Percentiles rank a stretch among this genome's conserved stretches.
Evolutionary conservation across 2,888 invertebrate species (phyloP).

Genomic region (Diabrotica balteata): DNA sequence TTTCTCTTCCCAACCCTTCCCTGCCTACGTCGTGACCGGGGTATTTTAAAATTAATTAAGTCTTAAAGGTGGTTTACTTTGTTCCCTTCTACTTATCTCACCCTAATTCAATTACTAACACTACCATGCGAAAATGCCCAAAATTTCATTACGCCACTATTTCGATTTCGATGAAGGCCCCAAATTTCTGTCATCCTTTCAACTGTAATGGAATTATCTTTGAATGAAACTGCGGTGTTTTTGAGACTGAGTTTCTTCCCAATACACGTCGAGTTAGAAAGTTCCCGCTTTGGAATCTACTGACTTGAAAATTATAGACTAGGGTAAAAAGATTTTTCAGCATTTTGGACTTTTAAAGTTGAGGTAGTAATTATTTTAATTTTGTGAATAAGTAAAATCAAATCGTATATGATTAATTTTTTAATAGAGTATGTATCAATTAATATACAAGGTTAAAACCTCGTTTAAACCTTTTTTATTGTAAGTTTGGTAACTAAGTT

Average conservation of each 20-base stretch:
- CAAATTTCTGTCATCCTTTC: slow-evolving; percentile 23
- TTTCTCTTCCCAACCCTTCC: too few species aligned
- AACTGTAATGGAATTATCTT: slow-evolving; percentile 14
- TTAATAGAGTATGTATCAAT: too few species aligned
- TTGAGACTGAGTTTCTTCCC: slow-evolving; percentile 14
- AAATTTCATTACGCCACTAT: slow-evolving; percentile 22
- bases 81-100: slow-evolving; percentile 19
- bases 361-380: too few species aligned
- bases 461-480: too few species aligned
- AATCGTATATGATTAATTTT: too few species aligned
- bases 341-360: too few species aligned
- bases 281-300: background rate
- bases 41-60: slow-evolving; percentile 15
- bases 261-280: background rate
- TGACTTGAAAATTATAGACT: too few species aligned
- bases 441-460: too few species aligned
- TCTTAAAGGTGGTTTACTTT: slow-evolving; percentile 21
- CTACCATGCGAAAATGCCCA: slow-evolving; percentile 17
- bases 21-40: too few species aligned
- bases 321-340: too few species aligned
- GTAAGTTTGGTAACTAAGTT: too few species aligned
- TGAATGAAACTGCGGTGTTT: slow-evolving; percentile 17
- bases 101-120: slow-evolving; percentile 19
- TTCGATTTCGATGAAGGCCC: slow-evolving; percentile 18
- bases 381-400: too few species aligned